A percentile compares a stretch with the other conserved stretches of the same genome.
These are phyloP conservation scores for Gouania willdenowi DNA, from an alignment of 2,797 vertebrate genomes.

Conservation along the genomic window DNA sequence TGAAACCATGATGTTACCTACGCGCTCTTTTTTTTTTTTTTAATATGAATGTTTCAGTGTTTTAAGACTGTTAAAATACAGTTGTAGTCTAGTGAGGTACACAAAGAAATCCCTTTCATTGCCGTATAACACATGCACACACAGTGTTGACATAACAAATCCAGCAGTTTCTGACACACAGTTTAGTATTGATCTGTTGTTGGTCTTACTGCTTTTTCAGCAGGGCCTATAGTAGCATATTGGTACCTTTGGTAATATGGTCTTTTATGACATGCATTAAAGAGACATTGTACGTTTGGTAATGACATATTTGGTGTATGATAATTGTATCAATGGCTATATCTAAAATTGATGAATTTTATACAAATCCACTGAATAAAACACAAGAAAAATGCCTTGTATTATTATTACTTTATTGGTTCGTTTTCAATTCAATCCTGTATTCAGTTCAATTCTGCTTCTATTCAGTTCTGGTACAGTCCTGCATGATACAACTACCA, in stretches of 20 bases:
- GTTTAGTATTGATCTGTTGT: constrained; percentile 58
- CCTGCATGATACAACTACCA: no score
- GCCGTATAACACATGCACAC: constrained; percentile 22
- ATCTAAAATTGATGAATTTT: constrained; percentile 70
- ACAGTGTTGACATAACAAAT: constrained; percentile 61
- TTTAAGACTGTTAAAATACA: constrained; percentile 64
- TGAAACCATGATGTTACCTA: constrained; percentile 49
- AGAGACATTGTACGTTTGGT: constrained; percentile 73
- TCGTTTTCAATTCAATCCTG: no score
- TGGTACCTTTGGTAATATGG: constrained; percentile 76
- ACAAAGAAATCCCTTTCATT: constrained; percentile 60
- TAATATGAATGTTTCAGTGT: constrained; percentile 72
- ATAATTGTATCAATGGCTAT: constrained; percentile 76
- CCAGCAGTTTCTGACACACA: constrained; percentile 66
- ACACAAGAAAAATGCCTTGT: constrained; percentile 44
- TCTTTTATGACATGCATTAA: constrained; percentile 73
- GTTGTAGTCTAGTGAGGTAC: constrained; percentile 76
- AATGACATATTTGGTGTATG: constrained; percentile 74
- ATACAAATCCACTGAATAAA: constrained; percentile 71
- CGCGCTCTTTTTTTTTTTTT: constrained; percentile 59
- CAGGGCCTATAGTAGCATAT: constrained; percentile 63
- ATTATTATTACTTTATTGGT: no score
- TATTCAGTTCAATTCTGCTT: not conserved
- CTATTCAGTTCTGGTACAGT: not conserved
- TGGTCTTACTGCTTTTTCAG: constrained; percentile 62